Base-by-base conservation (phyloP, 2,888 invertebrate genomes). In the Stenchaetothrips biformis region DNA sequence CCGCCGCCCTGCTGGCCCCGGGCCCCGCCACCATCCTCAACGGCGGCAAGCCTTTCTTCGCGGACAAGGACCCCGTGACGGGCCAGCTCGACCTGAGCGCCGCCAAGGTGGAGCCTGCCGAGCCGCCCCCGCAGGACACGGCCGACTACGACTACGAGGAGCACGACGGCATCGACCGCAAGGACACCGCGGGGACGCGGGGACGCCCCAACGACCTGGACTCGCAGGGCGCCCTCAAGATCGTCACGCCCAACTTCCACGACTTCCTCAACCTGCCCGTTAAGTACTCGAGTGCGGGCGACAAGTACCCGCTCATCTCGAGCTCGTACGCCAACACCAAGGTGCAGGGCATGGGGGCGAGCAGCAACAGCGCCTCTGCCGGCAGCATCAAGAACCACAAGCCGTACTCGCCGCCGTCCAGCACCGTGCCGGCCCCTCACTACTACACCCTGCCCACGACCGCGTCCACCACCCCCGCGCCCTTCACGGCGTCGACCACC, bases 311-410 rank as follows among this genome's bases (percentile, higher is more conserved):
- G 0, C 84, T 93, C 80, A 92, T 93, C 80, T 92, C 92, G 0
- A 92, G 89, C 84, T 92, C 92, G 1, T 93, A 93, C 85, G 92
- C 92, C 0, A 92, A 92, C 84, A 89, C 92, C 0, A 93, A 92
- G 85, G 90, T 92, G 48, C 92, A 92, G 84, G 92, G 92, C 1
- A 83, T 83, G 47, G 83, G 83, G 18, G 81, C 83, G 21, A 78
- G 81, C 37, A 83, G 83, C 79, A 9, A 83, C 85, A 7, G 83
- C 85, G n/a, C 82, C 84, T 0, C 82, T 79, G 77, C 82, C 86
- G 3, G 82, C 81, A 7, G 82, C 83, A 77, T 77, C 81, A 48
- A 82, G 80, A 2, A 82, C 82, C 21, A 83, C 82, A 25, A 85
- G 84, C 1, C 84, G 84, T n/a, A 85, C 85, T 16, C 84, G 83